Evolutionary conservation across 2,888 invertebrate species (phyloP), one percentile per base, ranked within the genome.

Genomic region (Prosapia bicincta): DNA sequence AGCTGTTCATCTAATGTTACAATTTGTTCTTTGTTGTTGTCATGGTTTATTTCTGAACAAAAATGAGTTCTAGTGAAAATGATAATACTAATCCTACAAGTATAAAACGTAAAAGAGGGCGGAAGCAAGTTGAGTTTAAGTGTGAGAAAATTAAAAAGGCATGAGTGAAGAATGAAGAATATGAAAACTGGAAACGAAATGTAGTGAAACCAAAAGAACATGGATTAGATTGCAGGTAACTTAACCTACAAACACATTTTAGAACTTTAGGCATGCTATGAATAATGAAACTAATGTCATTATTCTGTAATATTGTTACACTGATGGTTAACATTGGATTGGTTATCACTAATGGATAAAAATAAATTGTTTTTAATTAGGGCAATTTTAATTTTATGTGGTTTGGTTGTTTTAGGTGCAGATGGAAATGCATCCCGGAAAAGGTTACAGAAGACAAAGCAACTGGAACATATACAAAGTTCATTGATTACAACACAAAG

Each of bases 381-480:
- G n/a, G n/a, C n/a, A n/a, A 32, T 28, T 20, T 20, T 6, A 15
- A 32, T 13, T n/a, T 30, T 13, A 69, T 13, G 26, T 69, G 1
- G 23, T 66, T 66, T 23, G 66, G 6, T 15, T 32, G 26, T 69
- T 69, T 7, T 69, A 69, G 69, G 9, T 32, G 69, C 69, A 69
- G 38, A 30, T 69, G 69, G 6, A 69, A 69, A 69, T 69, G 69
- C 32, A 69, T 28, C 30, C 69, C 69, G 69, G n/a, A 69, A 20
- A 69, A 69, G 30, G 25, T 69, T 69, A 32, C n/a, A 32, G 26
- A 69, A 28, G 69, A 69, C 30, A 69, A 69, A 69, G 69, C 30
- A 6, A 25, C 13, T 69, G 69, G 32, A 26, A 32, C 30, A 28
- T 69, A 69, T 26, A 6, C 2, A 2, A 69, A 28, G 26, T 69